Conservation (phyloP, 2,797 vertebrate species). For the Poecile montanus region DNA sequence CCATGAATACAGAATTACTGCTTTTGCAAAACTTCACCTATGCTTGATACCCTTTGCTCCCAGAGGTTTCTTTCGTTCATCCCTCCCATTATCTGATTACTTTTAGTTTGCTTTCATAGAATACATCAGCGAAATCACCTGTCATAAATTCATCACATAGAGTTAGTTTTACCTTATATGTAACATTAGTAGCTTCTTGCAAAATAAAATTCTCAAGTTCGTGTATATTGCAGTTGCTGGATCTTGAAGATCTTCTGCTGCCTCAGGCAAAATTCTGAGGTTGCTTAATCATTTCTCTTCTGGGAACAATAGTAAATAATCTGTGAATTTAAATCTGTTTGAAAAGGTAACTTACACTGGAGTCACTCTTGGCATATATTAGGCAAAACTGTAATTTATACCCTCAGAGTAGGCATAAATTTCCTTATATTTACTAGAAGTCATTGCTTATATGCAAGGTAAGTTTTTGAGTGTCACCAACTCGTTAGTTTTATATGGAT, state of each 20-base stretch:
- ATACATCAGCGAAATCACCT: background rate
- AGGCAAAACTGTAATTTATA: slow-evolving; percentile 24
- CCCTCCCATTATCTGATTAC: accelerated
- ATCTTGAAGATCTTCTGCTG: slow-evolving; percentile 52
- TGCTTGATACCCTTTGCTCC: background rate
- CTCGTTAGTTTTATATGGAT: background rate
- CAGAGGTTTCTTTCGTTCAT: background rate
- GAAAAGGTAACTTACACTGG: slow-evolving; percentile 22
- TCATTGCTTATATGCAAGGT: background rate
- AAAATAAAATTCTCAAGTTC: background rate
- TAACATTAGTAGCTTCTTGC: background rate
- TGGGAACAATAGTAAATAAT: slow-evolving; percentile 48
- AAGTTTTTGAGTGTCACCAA: background rate
- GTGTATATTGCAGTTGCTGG: background rate
- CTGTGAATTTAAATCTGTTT: slow-evolving; percentile 57
- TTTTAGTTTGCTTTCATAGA: background rate
- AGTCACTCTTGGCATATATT: background rate
- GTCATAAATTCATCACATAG: background rate
- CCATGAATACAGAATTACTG: background rate
- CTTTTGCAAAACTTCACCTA: background rate
- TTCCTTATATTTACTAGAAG: slow-evolving; percentile 3
- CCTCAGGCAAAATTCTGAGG: slow-evolving; percentile 34
- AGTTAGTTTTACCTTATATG: background rate
- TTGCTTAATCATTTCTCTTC: slow-evolving; percentile 56
- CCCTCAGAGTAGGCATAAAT: background rate